Evolutionary conservation across 2,888 invertebrate species (phyloP), one percentile per base, ranked within the genome.

Genomic region (Nephrotoma appendiculata): DNA sequence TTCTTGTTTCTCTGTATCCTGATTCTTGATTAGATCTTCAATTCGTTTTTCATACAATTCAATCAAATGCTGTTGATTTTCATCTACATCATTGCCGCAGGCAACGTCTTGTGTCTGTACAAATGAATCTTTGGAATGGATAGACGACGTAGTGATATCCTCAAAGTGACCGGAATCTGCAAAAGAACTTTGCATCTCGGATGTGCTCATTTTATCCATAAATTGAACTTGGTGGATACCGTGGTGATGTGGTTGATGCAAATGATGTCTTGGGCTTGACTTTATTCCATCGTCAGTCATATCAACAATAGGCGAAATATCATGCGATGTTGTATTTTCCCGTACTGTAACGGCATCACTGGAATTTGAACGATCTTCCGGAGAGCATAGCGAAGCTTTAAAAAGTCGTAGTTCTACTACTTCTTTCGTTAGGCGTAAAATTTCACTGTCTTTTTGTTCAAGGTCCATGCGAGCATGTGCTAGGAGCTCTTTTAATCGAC

Each of bases 161-260:
- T 97, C 97, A 91, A 95, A 97, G 92, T 96, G 96, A 83, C 97
- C 97, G 6, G 96, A 97, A 91, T 97, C 97, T 87, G 96, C 95
- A 89, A 96, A 95, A 43, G 96, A 96, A 88, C 95, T 94, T 89
- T 95, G 95, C 93, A 95, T 94, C 90, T 96, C 95, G 7, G 88
- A 88, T 84, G 83, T 88, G n/a, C 88, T 87, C 85, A 88, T 86
- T 87, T 88, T 88, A 83, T 89, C 88, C 44, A 88, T 87, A 84
- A 88, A 88, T 87, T 87, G 88, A 91, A 88, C 93, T 92, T 92
- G 92, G 87, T 91, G 93, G 88, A 92, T 93, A 91, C 92, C 91
- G 90, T 90, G 89, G 86, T 89, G 89, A 87, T 89, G 88, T 2
- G 71, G 31, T 1, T 71, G 71, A 86, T 88, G 89, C 87, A 88